phyloP scores from a whole-genome alignment of 2,797 vertebrate genomes.

The Thamnophis elegans region DNA sequence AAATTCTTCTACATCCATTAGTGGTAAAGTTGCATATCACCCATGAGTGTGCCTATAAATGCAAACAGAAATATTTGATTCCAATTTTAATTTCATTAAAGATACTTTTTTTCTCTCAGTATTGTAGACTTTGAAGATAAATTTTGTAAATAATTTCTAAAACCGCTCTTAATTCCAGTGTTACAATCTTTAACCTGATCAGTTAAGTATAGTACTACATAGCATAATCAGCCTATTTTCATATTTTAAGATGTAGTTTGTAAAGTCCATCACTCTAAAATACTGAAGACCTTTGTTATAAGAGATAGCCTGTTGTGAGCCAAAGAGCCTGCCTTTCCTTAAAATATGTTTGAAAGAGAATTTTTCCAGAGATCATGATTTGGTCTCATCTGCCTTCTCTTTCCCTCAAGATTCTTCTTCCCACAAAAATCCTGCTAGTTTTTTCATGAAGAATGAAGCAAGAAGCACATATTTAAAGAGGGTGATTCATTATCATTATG shows the following conservation, averaged over 20 bases:
- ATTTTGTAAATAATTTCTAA: neutral
- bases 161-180: neutral
- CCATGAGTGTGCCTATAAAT: neutral
- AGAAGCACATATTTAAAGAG: fast-evolving
- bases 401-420: neutral
- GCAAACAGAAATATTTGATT: neutral
- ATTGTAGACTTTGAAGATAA: neutral
- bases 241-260: neutral
- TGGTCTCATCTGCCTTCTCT: neutral
- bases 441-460: neutral
- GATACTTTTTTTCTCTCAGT: neutral
- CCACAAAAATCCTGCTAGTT: constrained; percentile 16
- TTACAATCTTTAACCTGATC: neutral
- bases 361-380: neutral
- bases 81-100: neutral
- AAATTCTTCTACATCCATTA: neutral
- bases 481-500: constrained; percentile 64
- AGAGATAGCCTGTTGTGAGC: neutral
- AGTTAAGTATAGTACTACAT: neutral
- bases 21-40: neutral
- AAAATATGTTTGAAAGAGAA: neutral
- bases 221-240: neutral
- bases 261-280: neutral
- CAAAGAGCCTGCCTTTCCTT: neutral
- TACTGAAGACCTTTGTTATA: neutral